Base-by-base conservation (phyloP, 2,888 invertebrate genomes). In the Alloscopus bannaensis region DNA sequence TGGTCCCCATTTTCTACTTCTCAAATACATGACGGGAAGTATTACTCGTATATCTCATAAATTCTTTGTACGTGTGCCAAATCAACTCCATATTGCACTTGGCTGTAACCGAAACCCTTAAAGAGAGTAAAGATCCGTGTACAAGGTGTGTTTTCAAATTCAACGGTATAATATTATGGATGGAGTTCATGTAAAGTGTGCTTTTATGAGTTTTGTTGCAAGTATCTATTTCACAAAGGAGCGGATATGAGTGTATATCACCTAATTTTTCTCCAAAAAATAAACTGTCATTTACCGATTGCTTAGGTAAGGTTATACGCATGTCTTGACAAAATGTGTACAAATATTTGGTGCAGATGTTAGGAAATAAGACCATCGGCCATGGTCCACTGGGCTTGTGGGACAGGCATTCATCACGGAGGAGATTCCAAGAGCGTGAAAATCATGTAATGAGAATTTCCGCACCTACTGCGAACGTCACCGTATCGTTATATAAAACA, bases 301-400 rank as follows among this genome's bases (percentile, higher is more conserved):
- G 24, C 4, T 62, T 36, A 40, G 29, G 57, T 26, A 26, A 22
- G 26, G 47, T 28, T 28, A 28, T 18, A 64, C 28, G 45, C 16
- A 36, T 57, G n/a, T 70, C 69, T 69, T 70, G 69, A 75, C 66
- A 75, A 75, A 75, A 65, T 73, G 57, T 73, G 57, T 73, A 57
- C 29, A 65, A 47, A 47, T 81, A 62, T 81, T 62, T 60, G 65
- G 66, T 90, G 78, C 86, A 94, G 94, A 87, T 96, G 96, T 87
- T 90, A 96, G 66, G 94, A 94, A 86, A 95, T 93, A 93, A 0
- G 96, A 96, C 86, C 93, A 96, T 88, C 91, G 96, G 18, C 95
- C 96, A 0, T 94, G 92, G 88, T 92, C 94, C 89, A 89, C 92
- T 84, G 96, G 96, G 89, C 90, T 96, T 80, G 89, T 93, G 81